These are phyloP conservation scores for human DNA, from an alignment of 2,113 vertebrate species.

Conservation along the genomic window GRCh38 chr13:36609001-36609500, in stretches of 20 bases:
- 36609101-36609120: neutral
- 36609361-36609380: neutral
- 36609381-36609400: neutral
- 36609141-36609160: neutral
- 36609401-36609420: neutral
- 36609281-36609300: neutral
- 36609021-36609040: neutral
- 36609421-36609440: neutral
- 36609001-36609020: neutral
- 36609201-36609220: neutral
- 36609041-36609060: neutral
- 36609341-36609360: neutral
- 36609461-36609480: neutral
- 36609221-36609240: neutral
- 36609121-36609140: too few species aligned
- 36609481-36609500: neutral
- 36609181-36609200: too few species aligned
- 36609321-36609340: neutral
- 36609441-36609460: neutral
- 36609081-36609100: neutral
- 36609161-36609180: too few species aligned
- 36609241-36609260: too few species aligned
- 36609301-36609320: neutral
- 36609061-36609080: neutral
- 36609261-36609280: neutral